Evolutionary conservation across 2,888 invertebrate species (phyloP).

Genomic region (Dicyrtomina minuta): DNA sequence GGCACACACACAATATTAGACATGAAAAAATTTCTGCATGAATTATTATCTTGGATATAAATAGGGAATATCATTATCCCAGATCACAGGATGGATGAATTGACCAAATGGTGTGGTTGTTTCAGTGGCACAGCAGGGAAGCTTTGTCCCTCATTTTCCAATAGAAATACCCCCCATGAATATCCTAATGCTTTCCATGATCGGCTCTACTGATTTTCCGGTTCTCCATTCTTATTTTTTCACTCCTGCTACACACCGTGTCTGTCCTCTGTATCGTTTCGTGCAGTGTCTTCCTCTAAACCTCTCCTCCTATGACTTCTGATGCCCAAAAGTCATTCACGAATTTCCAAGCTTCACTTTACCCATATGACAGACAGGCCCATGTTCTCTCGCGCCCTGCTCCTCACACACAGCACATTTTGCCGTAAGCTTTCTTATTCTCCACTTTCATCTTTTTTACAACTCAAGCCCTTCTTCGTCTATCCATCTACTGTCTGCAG

Average conservation of each 20-base stretch:
- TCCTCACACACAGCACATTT: not conserved
- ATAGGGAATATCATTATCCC: not conserved
- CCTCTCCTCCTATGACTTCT: not conserved
- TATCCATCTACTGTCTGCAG: not conserved
- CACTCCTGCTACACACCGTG: not conserved
- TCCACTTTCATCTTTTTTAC: not conserved
- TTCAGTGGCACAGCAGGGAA: constrained; percentile 28
- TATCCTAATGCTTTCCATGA: constrained; percentile 22
- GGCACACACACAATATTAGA: too few relatives aligned
- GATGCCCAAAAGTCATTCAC: constrained; percentile 4
- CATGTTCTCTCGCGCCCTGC: not conserved
- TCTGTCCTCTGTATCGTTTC: not conserved
- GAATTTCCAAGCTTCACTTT: not conserved
- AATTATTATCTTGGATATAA: constrained; percentile 1
- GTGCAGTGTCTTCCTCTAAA: not conserved
- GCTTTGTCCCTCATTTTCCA: constrained; percentile 29
- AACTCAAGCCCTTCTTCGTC: not conserved
- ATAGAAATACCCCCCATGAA: constrained; percentile 16
- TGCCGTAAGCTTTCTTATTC: not conserved
- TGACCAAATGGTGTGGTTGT: constrained; percentile 36
- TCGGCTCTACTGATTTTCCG: constrained; percentile 24
- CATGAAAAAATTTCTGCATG: too few relatives aligned
- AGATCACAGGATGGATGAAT: constrained; percentile 8
- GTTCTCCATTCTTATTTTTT: constrained; percentile 11
- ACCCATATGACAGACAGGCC: not conserved